Evolutionary conservation across 2,888 invertebrate genomes (phyloP), one percentile per base, ranked within the genome.

Genomic region (Perithous albicinctus): DNA sequence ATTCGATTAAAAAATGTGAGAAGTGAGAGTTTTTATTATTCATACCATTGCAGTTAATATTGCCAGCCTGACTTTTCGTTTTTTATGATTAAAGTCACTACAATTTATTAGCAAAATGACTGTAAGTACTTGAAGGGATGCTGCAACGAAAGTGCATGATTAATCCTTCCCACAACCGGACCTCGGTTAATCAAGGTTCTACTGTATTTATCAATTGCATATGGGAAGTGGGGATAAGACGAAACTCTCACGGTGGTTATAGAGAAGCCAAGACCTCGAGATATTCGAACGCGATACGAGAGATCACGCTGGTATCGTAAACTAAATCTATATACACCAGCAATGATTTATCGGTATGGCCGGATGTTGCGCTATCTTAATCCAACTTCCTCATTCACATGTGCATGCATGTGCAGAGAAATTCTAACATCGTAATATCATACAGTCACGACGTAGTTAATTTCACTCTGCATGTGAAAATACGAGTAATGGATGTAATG

Each of bases 351-450:
- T 76, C 76, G 56, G 7, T n/a, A 48, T 41, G 59, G 59, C 61
- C 82, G 82, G 76, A 82, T 73, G 72, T 76, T 64, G 59, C 56
- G 20, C 61, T 73, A 56, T 59, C 74, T 79, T 73, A 48, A 70
- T 79, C 54, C 43, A 46, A 82, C 79, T 79, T 82, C 76, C 76
- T 78, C 61, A 66, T 79, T 72, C 29, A 79, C 41, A 63, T 77
- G 32, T 46, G n/a, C 48, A 48, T 18, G 10, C 5, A 23, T 20
- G 6, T n/a, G 43, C 15, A 43, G 15, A 41, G n/a, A 15, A 12
- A 43, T 29, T 4, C 5, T 29, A 29, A 29, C 29, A 5, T 29
- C 29, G 29, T 32, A 15, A 15, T 59, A n/a, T 32, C 59, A 29
- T 59, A 59, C 32, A 35, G 23, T 15, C 15, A 32, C 32, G 18